Evolutionary conservation across 1,140 invertebrate genomes (phyloP), one percentile per base, ranked within the genome.

Genomic region (Spodoptera litura): DNA sequence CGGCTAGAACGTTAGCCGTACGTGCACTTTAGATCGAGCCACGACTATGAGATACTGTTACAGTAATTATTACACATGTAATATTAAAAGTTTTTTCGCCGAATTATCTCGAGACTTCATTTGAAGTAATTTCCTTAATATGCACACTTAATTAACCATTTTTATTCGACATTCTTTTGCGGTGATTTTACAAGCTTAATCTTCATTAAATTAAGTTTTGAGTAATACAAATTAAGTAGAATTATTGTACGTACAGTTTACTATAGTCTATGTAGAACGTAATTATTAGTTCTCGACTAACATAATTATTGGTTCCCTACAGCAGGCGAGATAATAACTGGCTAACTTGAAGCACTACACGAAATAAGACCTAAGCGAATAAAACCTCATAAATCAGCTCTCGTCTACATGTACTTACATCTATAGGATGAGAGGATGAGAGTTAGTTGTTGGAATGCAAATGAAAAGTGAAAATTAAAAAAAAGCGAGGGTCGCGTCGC

Each of bases 381-480:
- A 79, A 81, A 82, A 59, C 31, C 71, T 78, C 78, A 81, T 82
- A 82, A 86, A 85, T 82, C 78, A 82, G 53, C 13, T 76, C 55
- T 75, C 64, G 66, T 78, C 74, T 77, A 8, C 73, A 74, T 74
- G 71, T 84, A 80, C 64, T 59, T 83, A 83, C 59, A 78, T 64
- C 78, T 85, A 83, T 78, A 74, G 55, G 70, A 66, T 59, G 64
- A 78, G 70, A 74, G 55, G 70, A 66, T 59, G 64, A 78, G 70
- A 85, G 81, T 84, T 90, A 91, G 89, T 87, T 88, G 89, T 64
- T 72, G 90, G 92, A 92, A 94, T 94, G 90, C 91, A 93, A 93
- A 93, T 92, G 89, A 87, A 92, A 94, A 93, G 93, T 92, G 92
- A 94, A 94, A 94, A 93, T 94, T 92, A 93, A 93, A 93, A 93